Percentiles rank a stretch among this genome's conserved stretches.
Conservation (phyloP, 2,113 vertebrate species). For the Puntigrus tetrazona region DNA sequence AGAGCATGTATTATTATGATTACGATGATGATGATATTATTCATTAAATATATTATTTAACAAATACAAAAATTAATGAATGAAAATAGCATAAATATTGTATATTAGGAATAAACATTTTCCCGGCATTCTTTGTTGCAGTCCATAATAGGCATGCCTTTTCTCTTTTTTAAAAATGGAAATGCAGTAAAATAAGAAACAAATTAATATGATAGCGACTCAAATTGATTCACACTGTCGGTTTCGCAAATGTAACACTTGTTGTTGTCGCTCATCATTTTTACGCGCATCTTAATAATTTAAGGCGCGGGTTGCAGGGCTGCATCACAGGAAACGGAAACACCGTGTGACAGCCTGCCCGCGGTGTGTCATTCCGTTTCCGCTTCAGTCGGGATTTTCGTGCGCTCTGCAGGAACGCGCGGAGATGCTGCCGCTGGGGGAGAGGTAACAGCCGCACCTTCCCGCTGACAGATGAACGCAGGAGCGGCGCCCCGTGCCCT, state of each 20-base stretch:
- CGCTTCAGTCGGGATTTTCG: conserved; percentile 18
- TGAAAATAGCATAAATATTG: neutral
- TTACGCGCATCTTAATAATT: neutral
- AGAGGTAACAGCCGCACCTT: conserved; percentile 41
- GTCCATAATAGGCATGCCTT: neutral
- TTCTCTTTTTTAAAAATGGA: no score
- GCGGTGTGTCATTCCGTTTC: conserved; percentile 41
- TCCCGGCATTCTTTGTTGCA: neutral
- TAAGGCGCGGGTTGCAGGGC: neutral
- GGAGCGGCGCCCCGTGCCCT: conserved; percentile 12
- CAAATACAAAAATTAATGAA: neutral
- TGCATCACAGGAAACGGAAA: conserved; percentile 46
- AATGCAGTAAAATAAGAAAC: no score
- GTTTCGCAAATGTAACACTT: no score
- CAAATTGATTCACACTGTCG: no score
- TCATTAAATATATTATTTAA: neutral
- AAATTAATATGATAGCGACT: no score
- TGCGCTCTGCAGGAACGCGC: conserved; percentile 39
- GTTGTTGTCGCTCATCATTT: no score
- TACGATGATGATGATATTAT: neutral
- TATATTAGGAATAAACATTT: neutral
- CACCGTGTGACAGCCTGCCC: neutral
- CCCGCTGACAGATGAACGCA: conserved; percentile 29
- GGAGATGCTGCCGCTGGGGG: conserved; percentile 21
- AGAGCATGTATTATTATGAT: neutral